Conservation (phyloP, 2,888 invertebrate species). For the Morinoia aosen region DNA sequence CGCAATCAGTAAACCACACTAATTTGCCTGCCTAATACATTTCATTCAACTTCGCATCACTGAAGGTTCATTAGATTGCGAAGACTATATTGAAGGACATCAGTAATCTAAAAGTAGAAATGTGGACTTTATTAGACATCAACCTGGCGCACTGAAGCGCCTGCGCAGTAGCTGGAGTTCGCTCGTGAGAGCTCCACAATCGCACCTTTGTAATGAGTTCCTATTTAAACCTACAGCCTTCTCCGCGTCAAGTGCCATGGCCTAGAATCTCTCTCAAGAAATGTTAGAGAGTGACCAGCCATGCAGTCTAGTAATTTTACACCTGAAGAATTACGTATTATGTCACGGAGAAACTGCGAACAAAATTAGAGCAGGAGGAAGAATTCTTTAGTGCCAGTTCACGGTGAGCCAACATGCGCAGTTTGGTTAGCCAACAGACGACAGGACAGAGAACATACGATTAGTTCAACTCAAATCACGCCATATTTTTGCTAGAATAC, state of each 20-base stretch:
- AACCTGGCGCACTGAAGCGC: not conserved
- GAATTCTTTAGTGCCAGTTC: not conserved
- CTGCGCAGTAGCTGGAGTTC: slow-evolving; percentile 20
- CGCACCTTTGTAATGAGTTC: slow-evolving; percentile 9
- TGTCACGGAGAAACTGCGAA: not conserved
- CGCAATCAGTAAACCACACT: too few species aligned
- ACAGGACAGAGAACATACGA: not conserved
- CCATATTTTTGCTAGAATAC: not conserved
- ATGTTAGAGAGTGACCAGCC: not conserved
- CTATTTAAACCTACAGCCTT: not conserved
- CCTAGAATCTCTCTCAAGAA: not conserved
- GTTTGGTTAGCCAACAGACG: not conserved
- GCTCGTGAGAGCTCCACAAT: not conserved
- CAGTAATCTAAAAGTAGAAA: not conserved
- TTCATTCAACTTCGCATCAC: not conserved
- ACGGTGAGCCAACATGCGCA: not conserved
- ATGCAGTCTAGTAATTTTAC: not conserved
- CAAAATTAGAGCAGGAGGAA: not conserved
- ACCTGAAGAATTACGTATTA: not conserved
- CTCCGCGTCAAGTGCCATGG: not conserved
- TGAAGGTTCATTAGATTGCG: not conserved
- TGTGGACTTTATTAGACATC: not conserved
- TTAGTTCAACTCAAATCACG: not conserved
- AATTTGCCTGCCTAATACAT: not conserved
- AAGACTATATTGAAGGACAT: not conserved